These are phyloP conservation scores for Odontocerum albicorne DNA, from an alignment of 2,888 invertebrate species.

Conservation along the genomic window DNA sequence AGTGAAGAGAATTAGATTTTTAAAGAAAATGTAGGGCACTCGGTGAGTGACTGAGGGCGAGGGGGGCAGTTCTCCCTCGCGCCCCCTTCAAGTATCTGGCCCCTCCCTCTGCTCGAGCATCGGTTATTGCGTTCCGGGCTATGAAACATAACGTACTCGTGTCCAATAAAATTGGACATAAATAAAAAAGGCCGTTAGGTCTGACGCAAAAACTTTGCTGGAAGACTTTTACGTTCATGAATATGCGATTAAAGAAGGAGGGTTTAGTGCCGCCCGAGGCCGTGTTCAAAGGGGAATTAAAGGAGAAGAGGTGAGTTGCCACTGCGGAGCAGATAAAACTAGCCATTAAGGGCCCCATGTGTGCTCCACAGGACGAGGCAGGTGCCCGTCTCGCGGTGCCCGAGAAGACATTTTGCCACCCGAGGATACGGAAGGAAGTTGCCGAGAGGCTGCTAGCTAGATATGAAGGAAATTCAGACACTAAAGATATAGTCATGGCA, in stretches of 20 bases:
- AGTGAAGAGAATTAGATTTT: too few species aligned
- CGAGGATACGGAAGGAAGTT: too few species aligned
- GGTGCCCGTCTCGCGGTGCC: too few species aligned
- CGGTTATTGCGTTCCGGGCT: constrained; percentile 15
- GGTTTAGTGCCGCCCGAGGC: constrained; percentile 36
- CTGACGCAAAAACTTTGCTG: constrained; percentile 7
- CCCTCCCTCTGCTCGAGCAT: constrained; percentile 5
- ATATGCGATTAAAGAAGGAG: constrained; percentile 24
- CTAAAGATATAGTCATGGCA: too few species aligned
- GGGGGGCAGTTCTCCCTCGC: constrained; percentile 6
- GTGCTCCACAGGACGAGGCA: too few species aligned
- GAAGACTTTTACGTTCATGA: constrained; percentile 28
- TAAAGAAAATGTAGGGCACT: too few species aligned
- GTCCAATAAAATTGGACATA: constrained; percentile 30
- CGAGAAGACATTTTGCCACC: too few species aligned
- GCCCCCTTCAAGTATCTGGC: neutral
- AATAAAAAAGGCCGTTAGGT: constrained; percentile 23
- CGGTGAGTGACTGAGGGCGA: neutral
- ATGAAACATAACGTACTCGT: constrained; percentile 26
- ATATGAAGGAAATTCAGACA: too few species aligned
- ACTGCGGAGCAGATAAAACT: too few species aligned
- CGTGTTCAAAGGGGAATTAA: constrained; percentile 23
- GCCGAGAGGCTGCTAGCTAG: too few species aligned
- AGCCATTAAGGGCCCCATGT: too few species aligned
- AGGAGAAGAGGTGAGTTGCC: too few species aligned